Base-by-base conservation (phyloP, 2,113 vertebrate genomes). In the Cynopterus brachyotis region DNA sequence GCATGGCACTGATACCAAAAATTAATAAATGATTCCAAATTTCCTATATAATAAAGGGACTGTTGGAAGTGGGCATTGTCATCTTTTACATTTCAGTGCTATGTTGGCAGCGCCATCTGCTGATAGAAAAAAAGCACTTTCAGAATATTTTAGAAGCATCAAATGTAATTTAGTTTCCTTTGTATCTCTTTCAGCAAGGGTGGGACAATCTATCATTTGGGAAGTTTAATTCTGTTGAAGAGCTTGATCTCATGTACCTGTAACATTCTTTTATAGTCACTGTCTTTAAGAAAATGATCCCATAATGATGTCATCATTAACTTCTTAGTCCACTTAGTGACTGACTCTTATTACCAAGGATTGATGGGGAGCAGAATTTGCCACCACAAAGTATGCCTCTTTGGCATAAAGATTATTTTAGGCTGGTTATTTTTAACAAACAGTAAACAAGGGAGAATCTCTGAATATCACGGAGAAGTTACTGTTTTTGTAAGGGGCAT, bases 31-130 rank as follows among this genome's bases (percentile, higher is more conserved):
- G 24, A 55, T 45, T 81, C 5, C 3, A 60, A 40, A 70, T 89
- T 50, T 59, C 17, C 37, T 45, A 8, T 42, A 5, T 72, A 72
- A 78, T 40, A 28, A 35, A 69, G 7, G 2, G 40, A 79, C 94
- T 80, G 13, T 76, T 47, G 75, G 60, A 96, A 92, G 66, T 20
- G 7, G n/a, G 11, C 37, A n/a, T 35, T 24, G 17, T 15, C 40
- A 28, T 7, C 8, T 24, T 89, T 72, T 73, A 15, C 1, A 82
- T 95, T 89, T 96, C 17, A 89, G 67, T 40, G 22, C 45, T 92
- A 85, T 64, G 92, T 50, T 92, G 67, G 62, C 53, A 66, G 73
- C 2, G 15, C 92, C 96, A 94, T 55, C 96, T 97, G 80, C 96
- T 96, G 97, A 62, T 85, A 20, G 12, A 67, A 73, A 42, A 3